Evolutionary conservation across 2,888 invertebrate genomes (phyloP), one percentile per base, ranked within the genome.

Genomic region (Spatulosminthurus flaviceps): DNA sequence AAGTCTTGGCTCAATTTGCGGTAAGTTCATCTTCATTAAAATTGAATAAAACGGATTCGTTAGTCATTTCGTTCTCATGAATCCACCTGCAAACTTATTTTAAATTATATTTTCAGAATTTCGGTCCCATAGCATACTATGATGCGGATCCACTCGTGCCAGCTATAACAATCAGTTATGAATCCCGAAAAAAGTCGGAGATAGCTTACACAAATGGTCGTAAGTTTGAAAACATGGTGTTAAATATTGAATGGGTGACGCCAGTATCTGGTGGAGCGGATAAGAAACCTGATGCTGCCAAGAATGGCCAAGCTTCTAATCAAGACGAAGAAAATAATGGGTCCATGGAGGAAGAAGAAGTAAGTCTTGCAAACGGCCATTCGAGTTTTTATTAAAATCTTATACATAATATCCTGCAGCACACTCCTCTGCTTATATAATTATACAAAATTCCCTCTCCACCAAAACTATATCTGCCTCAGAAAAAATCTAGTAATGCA

Each of bases 111-210:
- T 69, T 85, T 28, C 88, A 95, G 95, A 92, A 93, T 92, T 95
- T 92, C 88, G 96, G 96, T 75, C 94, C 94, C 87, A 92, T 97
- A 83, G 92, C 92, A n/a, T 94, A 93, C 87, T 93, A 94, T 87
- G 91, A 92, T 78, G 92, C 92, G 83, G 93, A 94, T 87, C 91
- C 92, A 75, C 90, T 91, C 41, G 91, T 93, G 80, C 95, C 95
- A 21, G 92, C 93, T 86, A 89, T 94, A 83, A 91, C 93, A 69
- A 88, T 95, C 76, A 92, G 92, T 87, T 95, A 92, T 88, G 91
- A 92, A 85, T 90, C 92, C 51, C 90, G 95, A 69, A 92, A 92
- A 86, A 93, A 93, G 86, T 95, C 95, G 0, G 95, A 95, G 87
- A 90, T 91, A 82, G 95, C 94, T 0, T 88, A 93, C 85, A 89